Conservation (phyloP, 23 tunicate genomes). For the Styela clava region DNA sequence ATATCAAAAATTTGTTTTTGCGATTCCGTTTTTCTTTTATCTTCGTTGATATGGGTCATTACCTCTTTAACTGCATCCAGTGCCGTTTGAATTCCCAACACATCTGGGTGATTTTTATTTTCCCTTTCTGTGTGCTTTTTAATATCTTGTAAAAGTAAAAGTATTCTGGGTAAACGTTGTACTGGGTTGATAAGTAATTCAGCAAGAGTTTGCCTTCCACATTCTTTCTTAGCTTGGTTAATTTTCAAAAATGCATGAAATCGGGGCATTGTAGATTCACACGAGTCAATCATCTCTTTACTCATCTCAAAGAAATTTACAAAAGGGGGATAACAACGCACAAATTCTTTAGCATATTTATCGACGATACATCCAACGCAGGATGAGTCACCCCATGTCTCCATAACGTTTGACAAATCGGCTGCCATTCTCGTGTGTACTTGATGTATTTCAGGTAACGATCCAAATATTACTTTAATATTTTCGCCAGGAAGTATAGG, state of each 20-base stretch:
- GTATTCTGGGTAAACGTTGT: conserved; percentile 83
- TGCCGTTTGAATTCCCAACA: conserved; percentile 42
- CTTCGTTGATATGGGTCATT: conserved; percentile 88
- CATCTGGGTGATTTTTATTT: conserved; percentile 68
- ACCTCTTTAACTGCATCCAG: conserved; percentile 76
- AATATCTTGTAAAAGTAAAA: conserved; percentile 81
- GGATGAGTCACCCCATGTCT: conserved; percentile 64
- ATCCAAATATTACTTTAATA: conserved; percentile 81
- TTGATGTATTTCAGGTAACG: conserved; percentile 74
- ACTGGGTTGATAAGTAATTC: conserved; percentile 90
- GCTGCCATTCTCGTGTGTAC: conserved; percentile 67
- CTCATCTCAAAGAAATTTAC: conserved; percentile 91
- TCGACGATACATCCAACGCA: conserved; percentile 60
- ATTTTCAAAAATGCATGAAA: conserved; percentile 96
- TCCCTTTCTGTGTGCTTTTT: conserved; percentile 87
- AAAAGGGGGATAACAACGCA: conserved; percentile 78
- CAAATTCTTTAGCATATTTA: conserved; percentile 82
- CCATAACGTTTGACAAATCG: conserved; percentile 33
- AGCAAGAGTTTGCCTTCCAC: conserved; percentile 90
- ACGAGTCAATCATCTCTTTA: conserved; percentile 53
- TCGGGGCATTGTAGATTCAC: conserved; percentile 62
- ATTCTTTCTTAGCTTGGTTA: conserved; percentile 88
- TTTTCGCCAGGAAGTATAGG: conserved; percentile 81
- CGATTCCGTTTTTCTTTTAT: conserved; percentile 88
- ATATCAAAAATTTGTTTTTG: conserved; percentile 87